Conservation (phyloP, 2,797 vertebrate species). For the Falco cherrug region DNA sequence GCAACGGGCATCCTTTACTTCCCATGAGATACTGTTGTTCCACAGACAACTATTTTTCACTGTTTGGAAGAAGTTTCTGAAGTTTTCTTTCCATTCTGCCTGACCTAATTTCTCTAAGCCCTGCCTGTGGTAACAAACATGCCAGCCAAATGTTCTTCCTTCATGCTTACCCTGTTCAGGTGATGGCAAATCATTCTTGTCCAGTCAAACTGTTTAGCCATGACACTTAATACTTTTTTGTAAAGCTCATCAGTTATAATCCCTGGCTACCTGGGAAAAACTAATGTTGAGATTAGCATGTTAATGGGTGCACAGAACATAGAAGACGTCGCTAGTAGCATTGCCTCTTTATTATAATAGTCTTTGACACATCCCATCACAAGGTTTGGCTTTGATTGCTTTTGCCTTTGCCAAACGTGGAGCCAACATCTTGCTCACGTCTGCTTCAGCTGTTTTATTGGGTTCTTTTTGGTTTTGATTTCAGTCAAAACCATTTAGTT, state of each 20-base stretch:
- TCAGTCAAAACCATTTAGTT: conserved; percentile 2
- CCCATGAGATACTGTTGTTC: not conserved
- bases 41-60: not conserved
- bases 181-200: conserved; percentile 10
- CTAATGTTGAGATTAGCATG: not conserved
- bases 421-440: not conserved
- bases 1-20: not conserved
- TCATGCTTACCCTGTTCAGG: not conserved
- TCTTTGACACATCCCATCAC: conserved; percentile 1
- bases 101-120: conserved; percentile 14
- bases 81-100: conserved; percentile 1
- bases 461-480: conserved; percentile 18
- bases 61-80: conserved; percentile 1
- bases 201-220: conserved; percentile 20
- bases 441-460: not conserved
- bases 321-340: not conserved
- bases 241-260: conserved; percentile 6
- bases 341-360: not conserved
- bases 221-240: not conserved
- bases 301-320: not conserved
- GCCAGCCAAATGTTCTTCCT: not conserved
- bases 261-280: not conserved
- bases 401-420: not conserved
- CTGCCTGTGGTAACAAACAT: not conserved
- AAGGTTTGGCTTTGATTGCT: not conserved